Conservation (phyloP, 2,113 vertebrate genomes). For the Stomatorhinus ivindoensis region DNA sequence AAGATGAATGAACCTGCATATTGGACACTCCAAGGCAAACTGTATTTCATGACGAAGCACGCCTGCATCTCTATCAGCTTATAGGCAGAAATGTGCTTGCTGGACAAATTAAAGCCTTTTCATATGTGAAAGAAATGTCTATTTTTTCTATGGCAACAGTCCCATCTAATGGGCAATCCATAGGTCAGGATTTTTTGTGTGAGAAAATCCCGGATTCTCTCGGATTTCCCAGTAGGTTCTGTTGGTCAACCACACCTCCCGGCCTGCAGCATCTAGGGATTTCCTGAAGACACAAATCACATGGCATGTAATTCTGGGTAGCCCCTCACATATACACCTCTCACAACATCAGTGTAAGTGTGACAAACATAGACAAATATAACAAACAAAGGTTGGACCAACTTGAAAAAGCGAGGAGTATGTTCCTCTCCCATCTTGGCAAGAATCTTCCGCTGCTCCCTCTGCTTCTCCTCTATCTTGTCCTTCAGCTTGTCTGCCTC, state of each 20-base stretch:
- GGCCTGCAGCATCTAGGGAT: slow-evolving; percentile 54
- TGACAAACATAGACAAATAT: neutral
- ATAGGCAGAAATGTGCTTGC: neutral
- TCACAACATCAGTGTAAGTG: neutral
- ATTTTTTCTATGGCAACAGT: neutral
- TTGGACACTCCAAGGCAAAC: slow-evolving; percentile 25
- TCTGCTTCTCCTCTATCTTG: slow-evolving; percentile 67
- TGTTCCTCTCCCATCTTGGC: slow-evolving; percentile 67
- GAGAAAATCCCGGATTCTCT: slow-evolving; percentile 64
- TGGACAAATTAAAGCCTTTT: neutral
- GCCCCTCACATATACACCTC: neutral
- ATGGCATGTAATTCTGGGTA: neutral
- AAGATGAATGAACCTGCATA: slow-evolving; percentile 5
- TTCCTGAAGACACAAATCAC: slow-evolving; percentile 42
- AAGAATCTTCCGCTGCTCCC: slow-evolving; percentile 63
- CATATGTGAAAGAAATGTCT: neutral
- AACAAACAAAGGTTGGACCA: neutral
- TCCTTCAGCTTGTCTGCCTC: slow-evolving; percentile 66
- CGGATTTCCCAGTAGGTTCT: slow-evolving; percentile 72
- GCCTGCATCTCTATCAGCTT: neutral
- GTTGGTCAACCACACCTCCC: slow-evolving; percentile 70
- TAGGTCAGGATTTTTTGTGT: slow-evolving; percentile 62
- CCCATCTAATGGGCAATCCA: slow-evolving; percentile 46
- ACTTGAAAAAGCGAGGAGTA: slow-evolving; percentile 75
- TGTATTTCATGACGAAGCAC: slow-evolving; percentile 36